phyloP scores from a whole-genome alignment of 2,888 invertebrate genomes.

The Sclerodermus sp. region DNA sequence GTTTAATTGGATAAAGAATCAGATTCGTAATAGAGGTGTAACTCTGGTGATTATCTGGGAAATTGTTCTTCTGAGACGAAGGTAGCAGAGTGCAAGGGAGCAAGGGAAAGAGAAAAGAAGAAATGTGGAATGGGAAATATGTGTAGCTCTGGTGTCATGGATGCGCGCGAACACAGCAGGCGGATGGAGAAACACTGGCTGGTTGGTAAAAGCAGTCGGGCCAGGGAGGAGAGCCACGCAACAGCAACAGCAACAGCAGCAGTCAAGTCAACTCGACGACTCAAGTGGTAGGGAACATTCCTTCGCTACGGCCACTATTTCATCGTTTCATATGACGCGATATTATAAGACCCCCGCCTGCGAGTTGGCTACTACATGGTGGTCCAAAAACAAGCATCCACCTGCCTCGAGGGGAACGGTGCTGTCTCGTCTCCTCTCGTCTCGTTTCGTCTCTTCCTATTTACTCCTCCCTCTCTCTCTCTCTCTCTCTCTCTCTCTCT shows the following conservation, averaged over 20 bases:
- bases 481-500: conserved; percentile 3
- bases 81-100: too few relatives aligned
- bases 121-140: conserved; percentile 10
- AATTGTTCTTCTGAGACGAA: too few relatives aligned
- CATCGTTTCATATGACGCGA: conserved; percentile 58
- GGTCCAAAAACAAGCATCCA: conserved; percentile 47
- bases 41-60: too few relatives aligned
- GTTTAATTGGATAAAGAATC: too few relatives aligned
- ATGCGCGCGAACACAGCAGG: conserved; percentile 5
- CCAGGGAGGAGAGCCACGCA: conserved; percentile 35
- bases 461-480: too few relatives aligned
- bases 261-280: conserved; percentile 54
- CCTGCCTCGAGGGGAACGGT: neutral
- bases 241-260: conserved; percentile 29
- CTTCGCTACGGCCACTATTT: conserved; percentile 57
- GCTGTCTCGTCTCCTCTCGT: too few relatives aligned
- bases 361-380: conserved; percentile 52
- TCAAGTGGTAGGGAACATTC: conserved; percentile 57
- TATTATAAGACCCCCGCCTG: conserved; percentile 58
- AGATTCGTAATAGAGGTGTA: too few relatives aligned
- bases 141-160: conserved; percentile 6
- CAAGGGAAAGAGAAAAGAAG: neutral
- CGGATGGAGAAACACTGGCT: conserved; percentile 14
- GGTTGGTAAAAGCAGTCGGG: conserved; percentile 41
- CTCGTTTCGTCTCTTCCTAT: too few relatives aligned